These are phyloP conservation scores for Lepeophtheirus salmonis DNA, from an alignment of 1,140 invertebrate species.

Conservation along the genomic window DNA sequence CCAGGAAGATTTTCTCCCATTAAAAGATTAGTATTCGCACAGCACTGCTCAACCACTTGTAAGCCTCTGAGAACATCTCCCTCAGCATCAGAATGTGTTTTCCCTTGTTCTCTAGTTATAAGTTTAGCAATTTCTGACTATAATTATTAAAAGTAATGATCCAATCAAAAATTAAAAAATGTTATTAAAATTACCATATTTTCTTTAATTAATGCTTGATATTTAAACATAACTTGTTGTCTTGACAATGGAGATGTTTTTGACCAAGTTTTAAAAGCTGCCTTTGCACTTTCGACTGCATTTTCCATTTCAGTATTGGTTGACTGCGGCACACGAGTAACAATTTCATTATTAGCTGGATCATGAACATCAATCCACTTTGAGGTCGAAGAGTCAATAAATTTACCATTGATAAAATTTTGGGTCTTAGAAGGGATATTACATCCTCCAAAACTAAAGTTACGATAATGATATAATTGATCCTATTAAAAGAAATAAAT, in stretches of 20 bases:
- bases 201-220: conserved; percentile 51
- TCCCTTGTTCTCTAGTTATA: conserved; percentile 91
- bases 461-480: not conserved
- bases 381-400: conserved; percentile 72
- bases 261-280: conserved; percentile 67
- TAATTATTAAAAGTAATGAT: conserved; percentile 24
- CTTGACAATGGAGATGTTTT: conserved; percentile 76
- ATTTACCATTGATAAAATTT: conserved; percentile 84
- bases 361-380: conserved; percentile 88
- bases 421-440: conserved; percentile 43
- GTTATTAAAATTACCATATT: too few relatives aligned
- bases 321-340: conserved; percentile 63
- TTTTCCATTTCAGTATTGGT: conserved; percentile 76
- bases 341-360: conserved; percentile 70
- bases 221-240: conserved; percentile 90
- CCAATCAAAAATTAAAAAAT: too few relatives aligned
- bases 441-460: conserved; percentile 9
- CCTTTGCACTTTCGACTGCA: conserved; percentile 67
- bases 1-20: conserved; percentile 79
- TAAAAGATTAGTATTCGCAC: conserved; percentile 70
- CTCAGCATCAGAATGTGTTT: conserved; percentile 88
- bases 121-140: conserved; percentile 72
- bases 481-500: too few relatives aligned
- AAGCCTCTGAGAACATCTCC: conserved; percentile 92
- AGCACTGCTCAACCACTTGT: conserved; percentile 88